Conservation (phyloP, 2,113 vertebrate genomes). For the Thunnus maccoyii region DNA sequence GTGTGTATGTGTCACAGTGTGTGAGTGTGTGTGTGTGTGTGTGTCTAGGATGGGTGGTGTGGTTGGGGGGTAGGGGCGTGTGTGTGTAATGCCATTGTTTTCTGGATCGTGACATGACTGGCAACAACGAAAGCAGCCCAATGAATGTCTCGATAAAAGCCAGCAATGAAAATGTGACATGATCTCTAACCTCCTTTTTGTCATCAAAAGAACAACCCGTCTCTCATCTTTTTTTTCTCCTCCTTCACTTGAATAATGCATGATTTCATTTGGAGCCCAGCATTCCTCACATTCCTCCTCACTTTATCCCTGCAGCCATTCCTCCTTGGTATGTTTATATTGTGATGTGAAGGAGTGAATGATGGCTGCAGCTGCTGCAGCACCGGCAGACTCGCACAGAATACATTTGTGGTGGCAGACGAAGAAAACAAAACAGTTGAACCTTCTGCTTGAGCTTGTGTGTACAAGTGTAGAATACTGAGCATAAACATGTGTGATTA, state of each 20-base stretch:
- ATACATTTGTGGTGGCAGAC: background rate
- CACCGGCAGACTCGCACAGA: background rate
- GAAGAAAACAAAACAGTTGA: background rate
- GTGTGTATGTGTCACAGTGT: slow-evolving; percentile 6
- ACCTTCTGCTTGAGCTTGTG: too few species aligned
- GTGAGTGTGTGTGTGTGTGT: slow-evolving; percentile 8
- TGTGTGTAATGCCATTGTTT: slow-evolving; percentile 47
- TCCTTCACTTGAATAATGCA: slow-evolving; percentile 57
- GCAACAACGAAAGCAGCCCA: slow-evolving; percentile 39
- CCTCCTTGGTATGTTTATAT: slow-evolving; percentile 53
- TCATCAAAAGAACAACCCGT: slow-evolving; percentile 12
- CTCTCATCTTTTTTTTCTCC: background rate
- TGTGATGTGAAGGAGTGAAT: slow-evolving; percentile 8
- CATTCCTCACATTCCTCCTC: slow-evolving; percentile 73
- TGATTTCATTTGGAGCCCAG: slow-evolving; percentile 44
- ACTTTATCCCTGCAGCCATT: slow-evolving; percentile 45
- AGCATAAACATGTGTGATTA: background rate
- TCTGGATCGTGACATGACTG: slow-evolving; percentile 49
- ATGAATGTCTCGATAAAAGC: slow-evolving; percentile 53
- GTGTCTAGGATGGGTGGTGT: background rate
- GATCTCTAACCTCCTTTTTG: slow-evolving; percentile 52
- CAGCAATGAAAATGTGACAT: slow-evolving; percentile 24
- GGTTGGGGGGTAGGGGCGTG: background rate
- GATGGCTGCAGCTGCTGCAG: slow-evolving; percentile 25
- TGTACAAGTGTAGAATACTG: background rate